Percentiles rank a stretch among this genome's conserved stretches.
Conservation (phyloP, 2,888 invertebrate species). For the Polydrusus pterygomalis region DNA sequence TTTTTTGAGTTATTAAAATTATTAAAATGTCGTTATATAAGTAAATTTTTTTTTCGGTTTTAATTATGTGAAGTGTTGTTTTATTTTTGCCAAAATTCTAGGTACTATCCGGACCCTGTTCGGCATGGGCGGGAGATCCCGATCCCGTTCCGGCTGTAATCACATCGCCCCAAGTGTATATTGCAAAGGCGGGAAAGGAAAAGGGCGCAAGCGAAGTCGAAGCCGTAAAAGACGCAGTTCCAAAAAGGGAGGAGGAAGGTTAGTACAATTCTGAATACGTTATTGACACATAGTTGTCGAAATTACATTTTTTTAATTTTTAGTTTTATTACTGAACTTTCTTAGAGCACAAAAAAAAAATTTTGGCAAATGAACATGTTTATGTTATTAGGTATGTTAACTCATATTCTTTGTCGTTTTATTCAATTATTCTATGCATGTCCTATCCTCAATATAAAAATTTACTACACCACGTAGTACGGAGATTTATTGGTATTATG, state of each 20-base stretch:
- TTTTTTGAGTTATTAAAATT: constrained; percentile 21
- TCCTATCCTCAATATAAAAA: no score
- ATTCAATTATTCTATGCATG: no score
- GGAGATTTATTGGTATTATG: no score
- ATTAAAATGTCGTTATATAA: constrained; percentile 7
- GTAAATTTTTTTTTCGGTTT: background rate
- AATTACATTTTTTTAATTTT: background rate
- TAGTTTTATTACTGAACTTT: no score
- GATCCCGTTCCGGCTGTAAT: constrained; percentile 33
- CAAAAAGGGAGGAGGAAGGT: background rate
- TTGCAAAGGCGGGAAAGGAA: constrained; percentile 19
- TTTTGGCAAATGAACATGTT: no score
- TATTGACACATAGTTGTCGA: background rate
- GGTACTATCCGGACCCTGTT: constrained; percentile 8
- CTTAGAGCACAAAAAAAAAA: no score
- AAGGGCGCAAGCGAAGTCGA: constrained; percentile 3
- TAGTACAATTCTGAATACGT: background rate
- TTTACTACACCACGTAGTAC: no score
- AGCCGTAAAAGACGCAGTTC: background rate
- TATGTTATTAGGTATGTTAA: no score
- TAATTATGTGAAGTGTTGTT: constrained; percentile 12
- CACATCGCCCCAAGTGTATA: constrained; percentile 34
- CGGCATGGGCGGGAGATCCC: constrained; percentile 32
- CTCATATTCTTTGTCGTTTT: no score
- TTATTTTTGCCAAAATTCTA: constrained; percentile 15